Conservation (phyloP, 2,113 vertebrate genomes). For the Probosciger aterrimus region DNA sequence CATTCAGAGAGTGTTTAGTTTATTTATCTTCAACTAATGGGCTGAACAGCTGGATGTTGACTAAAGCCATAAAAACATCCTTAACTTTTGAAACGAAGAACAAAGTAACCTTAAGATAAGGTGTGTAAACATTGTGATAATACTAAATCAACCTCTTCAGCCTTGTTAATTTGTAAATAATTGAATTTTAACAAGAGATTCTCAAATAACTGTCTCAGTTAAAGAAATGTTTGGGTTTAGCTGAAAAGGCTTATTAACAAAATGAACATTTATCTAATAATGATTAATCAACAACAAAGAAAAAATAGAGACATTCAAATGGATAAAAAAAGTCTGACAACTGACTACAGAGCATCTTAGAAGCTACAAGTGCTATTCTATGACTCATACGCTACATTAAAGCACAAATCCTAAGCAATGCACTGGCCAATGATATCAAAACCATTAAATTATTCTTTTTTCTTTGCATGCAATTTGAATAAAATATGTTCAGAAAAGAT, state of each 20-base stretch:
- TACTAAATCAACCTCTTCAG: background rate
- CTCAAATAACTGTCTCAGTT: background rate
- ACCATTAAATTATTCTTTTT: background rate
- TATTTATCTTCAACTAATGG: background rate
- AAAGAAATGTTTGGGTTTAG: background rate
- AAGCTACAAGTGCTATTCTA: background rate
- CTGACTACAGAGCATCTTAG: background rate
- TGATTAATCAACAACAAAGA: background rate
- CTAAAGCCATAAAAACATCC: background rate
- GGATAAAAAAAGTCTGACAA: background rate
- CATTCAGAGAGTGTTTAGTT: background rate
- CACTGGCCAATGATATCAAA: background rate
- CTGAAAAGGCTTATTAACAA: background rate
- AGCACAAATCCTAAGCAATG: background rate
- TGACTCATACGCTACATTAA: background rate
- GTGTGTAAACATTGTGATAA: background rate
- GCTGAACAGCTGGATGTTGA: background rate
- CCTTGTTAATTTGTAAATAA: background rate
- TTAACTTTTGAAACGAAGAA: background rate
- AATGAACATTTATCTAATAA: background rate
- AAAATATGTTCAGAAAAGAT: background rate
- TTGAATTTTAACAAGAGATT: background rate
- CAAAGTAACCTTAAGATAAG: background rate
- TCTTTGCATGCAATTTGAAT: background rate
- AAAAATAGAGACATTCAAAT: background rate